phyloP scores from a whole-genome alignment of 2,888 invertebrate genomes.

The Morinoia aosen region DNA sequence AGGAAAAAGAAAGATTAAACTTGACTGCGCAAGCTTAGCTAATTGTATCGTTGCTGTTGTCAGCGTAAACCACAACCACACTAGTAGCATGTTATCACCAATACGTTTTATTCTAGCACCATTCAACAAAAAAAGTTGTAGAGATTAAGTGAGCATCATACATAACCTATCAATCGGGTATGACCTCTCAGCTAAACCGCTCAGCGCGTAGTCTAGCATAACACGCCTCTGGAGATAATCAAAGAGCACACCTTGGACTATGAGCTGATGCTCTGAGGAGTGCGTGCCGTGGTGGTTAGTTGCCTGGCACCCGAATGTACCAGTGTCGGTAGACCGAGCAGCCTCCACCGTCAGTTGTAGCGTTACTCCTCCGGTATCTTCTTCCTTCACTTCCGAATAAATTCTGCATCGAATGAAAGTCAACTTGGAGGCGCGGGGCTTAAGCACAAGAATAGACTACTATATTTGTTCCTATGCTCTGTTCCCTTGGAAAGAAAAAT shows the following conservation, averaged over 20 bases:
- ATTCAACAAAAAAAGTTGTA: no score
- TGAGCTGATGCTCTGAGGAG: conserved; percentile 57
- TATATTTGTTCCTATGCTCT: background rate
- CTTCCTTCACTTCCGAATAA: conserved; percentile 24
- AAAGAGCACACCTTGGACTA: conserved; percentile 55
- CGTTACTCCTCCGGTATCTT: background rate
- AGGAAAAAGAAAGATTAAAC: no score
- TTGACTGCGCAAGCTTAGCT: no score
- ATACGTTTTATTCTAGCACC: no score
- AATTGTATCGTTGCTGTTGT: no score
- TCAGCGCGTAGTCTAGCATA: no score
- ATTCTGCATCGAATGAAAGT: background rate
- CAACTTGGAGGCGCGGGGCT: background rate
- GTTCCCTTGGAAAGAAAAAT: background rate
- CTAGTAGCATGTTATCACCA: no score
- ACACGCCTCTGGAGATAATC: no score
- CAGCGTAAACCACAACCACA: no score
- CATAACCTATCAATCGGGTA: no score
- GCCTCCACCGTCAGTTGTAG: conserved; percentile 53
- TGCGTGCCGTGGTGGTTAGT: conserved; percentile 62
- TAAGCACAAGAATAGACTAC: background rate
- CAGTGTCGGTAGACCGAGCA: conserved; percentile 56
- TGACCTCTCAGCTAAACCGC: no score
- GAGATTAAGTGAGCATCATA: no score
- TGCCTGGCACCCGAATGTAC: conserved; percentile 61